Percentiles rank a stretch among this genome's conserved stretches.
Conservation (phyloP, 2,797 vertebrate genomes). For the Aldrovandia affinis region DNA sequence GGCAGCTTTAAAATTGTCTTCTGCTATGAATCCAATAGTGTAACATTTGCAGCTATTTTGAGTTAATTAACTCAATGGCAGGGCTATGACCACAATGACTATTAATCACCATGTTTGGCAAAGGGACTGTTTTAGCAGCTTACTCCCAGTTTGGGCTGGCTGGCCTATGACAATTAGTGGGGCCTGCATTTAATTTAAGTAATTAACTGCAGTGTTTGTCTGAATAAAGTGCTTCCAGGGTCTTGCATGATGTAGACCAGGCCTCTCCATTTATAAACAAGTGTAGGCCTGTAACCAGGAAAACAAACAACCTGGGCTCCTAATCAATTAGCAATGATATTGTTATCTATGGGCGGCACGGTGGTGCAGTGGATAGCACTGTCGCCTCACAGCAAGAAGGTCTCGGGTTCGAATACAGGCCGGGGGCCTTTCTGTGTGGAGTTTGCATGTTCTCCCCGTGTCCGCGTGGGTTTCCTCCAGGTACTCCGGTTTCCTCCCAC, state of each 20-base stretch:
- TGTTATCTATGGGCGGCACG: no score
- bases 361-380: no score
- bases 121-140: not conserved
- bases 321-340: not conserved
- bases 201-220: not conserved
- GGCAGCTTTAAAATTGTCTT: not conserved
- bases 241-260: not conserved
- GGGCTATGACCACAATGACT: not conserved
- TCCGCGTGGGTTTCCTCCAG: no score
- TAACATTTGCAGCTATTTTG: not conserved
- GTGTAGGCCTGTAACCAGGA: not conserved
- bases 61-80: not conserved
- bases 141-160: slow-evolving; percentile 16
- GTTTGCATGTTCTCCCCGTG: no score
- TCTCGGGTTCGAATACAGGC: no score
- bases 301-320: not conserved
- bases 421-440: no score
- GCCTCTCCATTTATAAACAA: not conserved
- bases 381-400: no score
- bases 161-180: not conserved
- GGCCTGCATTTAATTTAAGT: not conserved
- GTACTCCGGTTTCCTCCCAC: no score
- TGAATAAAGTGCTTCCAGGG: not conserved
- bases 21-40: not conserved
- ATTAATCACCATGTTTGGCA: not conserved